Evolutionary conservation across 2,113 vertebrate genomes (phyloP).

Genomic region (Glaucomys volans): DNA sequence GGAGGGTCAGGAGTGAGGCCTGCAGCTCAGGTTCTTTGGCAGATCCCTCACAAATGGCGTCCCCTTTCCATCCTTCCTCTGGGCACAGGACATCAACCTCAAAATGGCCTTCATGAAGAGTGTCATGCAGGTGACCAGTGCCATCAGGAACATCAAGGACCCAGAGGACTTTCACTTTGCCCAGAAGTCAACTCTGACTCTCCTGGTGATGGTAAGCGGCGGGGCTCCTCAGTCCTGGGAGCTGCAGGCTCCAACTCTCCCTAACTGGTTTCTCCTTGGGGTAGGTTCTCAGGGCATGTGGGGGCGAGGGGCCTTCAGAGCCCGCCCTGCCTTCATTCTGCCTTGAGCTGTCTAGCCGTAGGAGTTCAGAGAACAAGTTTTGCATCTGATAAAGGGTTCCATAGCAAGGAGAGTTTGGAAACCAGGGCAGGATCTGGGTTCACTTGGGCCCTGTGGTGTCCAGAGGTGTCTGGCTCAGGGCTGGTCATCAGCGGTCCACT

Average conservation of each 20-base stretch:
- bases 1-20: accelerated
- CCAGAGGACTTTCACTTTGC: constrained; percentile 34
- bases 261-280: too few species aligned
- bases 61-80: neutral
- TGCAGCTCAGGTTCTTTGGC: accelerated
- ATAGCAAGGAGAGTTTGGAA: neutral
- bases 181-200: constrained; percentile 56
- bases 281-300: neutral
- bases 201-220: constrained; percentile 54
- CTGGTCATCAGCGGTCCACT: accelerated
- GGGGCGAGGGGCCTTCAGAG: accelerated
- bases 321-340: neutral
- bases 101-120: constrained; percentile 80
- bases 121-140: neutral
- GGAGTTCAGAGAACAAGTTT: neutral
- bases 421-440: accelerated
- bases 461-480: neutral
- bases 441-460: too few species aligned
- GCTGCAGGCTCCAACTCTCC: too few species aligned
- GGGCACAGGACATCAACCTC: constrained; percentile 66
- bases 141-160: constrained; percentile 29
- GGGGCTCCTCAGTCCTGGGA: neutral
- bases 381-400: neutral
- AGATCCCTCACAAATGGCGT: accelerated
- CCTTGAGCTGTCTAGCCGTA: accelerated